phyloP scores from a whole-genome alignment of 2,888 invertebrate species.

The Automeris io region DNA sequence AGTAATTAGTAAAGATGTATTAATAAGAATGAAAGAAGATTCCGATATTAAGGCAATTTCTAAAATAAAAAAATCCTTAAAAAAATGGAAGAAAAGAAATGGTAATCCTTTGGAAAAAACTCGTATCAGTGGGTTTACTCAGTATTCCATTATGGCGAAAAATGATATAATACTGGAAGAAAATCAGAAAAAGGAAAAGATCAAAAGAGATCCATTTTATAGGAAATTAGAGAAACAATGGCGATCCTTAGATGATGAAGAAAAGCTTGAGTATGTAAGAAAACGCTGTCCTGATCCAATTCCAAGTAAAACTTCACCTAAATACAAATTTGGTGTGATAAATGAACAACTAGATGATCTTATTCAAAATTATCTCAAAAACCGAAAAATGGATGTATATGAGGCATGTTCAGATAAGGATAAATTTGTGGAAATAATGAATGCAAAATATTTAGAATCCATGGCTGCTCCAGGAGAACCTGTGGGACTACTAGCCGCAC shows the following conservation, averaged over 20 bases:
- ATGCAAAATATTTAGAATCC: slow-evolving; percentile 85
- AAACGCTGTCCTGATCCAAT: slow-evolving; percentile 86
- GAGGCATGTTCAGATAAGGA: slow-evolving; percentile 50
- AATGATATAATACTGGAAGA: slow-evolving; percentile 63
- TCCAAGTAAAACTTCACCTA: slow-evolving; percentile 81
- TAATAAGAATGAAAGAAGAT: slow-evolving; percentile 77
- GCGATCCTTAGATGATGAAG: slow-evolving; percentile 78
- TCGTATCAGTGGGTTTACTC: slow-evolving; percentile 75
- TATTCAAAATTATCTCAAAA: slow-evolving; percentile 77
- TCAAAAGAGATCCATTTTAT: slow-evolving; percentile 71
- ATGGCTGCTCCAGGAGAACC: slow-evolving; percentile 95
- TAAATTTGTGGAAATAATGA: slow-evolving; percentile 82
- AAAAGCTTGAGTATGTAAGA: slow-evolving; percentile 70
- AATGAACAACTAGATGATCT: slow-evolving; percentile 87
- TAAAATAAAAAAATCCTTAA: slow-evolving; percentile 76
- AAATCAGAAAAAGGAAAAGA: slow-evolving; percentile 67
- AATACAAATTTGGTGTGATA: slow-evolving; percentile 87
- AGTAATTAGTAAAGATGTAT: slow-evolving; percentile 75
- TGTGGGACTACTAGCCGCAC: slow-evolving; percentile 96
- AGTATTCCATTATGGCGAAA: slow-evolving; percentile 75
- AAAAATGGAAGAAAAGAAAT: slow-evolving; percentile 79
- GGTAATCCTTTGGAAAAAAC: slow-evolving; percentile 59
- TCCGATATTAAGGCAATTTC: slow-evolving; percentile 65
- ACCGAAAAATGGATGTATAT: slow-evolving; percentile 44
- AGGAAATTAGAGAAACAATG: slow-evolving; percentile 81